A percentile compares a stretch with the other conserved stretches of the same genome.
Conservation (phyloP, 1,140 invertebrate species). For the Drosophila orena region DNA sequence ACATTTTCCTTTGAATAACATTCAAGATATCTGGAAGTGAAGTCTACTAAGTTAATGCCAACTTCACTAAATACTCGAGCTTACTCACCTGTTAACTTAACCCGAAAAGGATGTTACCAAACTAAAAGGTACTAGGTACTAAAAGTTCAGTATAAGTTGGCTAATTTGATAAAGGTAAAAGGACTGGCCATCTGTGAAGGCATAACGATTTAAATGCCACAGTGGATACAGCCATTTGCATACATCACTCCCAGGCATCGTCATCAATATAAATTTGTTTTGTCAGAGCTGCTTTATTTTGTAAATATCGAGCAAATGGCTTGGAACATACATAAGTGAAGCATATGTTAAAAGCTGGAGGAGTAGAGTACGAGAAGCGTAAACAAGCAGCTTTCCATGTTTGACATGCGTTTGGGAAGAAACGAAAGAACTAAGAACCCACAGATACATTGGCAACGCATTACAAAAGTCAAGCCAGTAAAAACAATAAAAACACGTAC, state of each 20-base stretch:
- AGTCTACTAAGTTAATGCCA: neutral
- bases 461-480: constrained; percentile 47
- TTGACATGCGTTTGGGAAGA: constrained; percentile 31
- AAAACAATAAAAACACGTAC: constrained; percentile 35
- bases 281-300: constrained; percentile 60
- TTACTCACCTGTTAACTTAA: constrained; percentile 66
- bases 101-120: neutral
- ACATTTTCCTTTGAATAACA: neutral
- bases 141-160: constrained; percentile 4
- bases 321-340: constrained; percentile 57
- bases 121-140: neutral
- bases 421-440: constrained; percentile 17
- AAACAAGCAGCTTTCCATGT: constrained; percentile 55
- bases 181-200: neutral
- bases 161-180: neutral
- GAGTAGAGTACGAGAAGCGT: constrained; percentile 11
- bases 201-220: neutral
- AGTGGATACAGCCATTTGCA: neutral
- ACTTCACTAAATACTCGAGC: constrained; percentile 22
- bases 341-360: constrained; percentile 65
- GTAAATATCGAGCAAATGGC: constrained; percentile 53
- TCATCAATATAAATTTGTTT: constrained; percentile 63
- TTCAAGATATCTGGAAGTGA: neutral
- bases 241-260: constrained; percentile 5
- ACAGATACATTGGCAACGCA: constrained; percentile 42